Base-by-base conservation (phyloP, 2,888 invertebrate species). In the Diadegma fenestrale region DNA sequence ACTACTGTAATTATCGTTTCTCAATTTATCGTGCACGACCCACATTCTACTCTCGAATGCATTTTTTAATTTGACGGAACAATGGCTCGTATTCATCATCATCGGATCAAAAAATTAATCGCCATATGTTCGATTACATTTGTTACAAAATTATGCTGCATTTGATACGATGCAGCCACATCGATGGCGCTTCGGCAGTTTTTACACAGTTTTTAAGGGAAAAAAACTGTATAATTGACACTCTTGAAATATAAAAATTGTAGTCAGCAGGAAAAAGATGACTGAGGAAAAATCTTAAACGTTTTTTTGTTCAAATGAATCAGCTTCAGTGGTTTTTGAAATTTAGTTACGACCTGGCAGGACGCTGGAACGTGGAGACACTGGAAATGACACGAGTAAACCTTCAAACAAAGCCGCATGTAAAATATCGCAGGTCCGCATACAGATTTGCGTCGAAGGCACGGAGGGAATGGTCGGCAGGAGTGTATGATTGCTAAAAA, bases 311-410 rank as follows among this genome's bases (percentile, higher is more conserved):
- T 37, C 10, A 0, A 37, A 37, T 37, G 37, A 26, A 58, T 58
- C 26, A 26, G 26, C 14, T 58, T 26, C 26, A 26, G 37, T 63
- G 26, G 73, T 73, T 73, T 51, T 77, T 73, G 73, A 81, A 73
- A 73, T 78, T 81, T 68, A 64, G 48, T 41, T 48, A 73, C 30
- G 37, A 54, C 48, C 43, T 64, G n/a, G 30, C 33, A 48, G 48
- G 30, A 54, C 45, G 19, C 63, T 19, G 33, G 75, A 22, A 17
- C 75, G 45, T 33, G 19, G 48, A 37, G 37, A 10, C 0, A 10
- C 37, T 37, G 37, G 37, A 37, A 37, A n/a, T 51, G 51, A 71
- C 71, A 71, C 8, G 37, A 71, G 66, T 26, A 30, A n/a, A 54
- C 41, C 26, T 26, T 58, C 26, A 58, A 58, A 58, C 58, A 58